Evolutionary conservation across 23 tunicate genomes (phyloP).

Genomic region (Diplosoma virens): DNA sequence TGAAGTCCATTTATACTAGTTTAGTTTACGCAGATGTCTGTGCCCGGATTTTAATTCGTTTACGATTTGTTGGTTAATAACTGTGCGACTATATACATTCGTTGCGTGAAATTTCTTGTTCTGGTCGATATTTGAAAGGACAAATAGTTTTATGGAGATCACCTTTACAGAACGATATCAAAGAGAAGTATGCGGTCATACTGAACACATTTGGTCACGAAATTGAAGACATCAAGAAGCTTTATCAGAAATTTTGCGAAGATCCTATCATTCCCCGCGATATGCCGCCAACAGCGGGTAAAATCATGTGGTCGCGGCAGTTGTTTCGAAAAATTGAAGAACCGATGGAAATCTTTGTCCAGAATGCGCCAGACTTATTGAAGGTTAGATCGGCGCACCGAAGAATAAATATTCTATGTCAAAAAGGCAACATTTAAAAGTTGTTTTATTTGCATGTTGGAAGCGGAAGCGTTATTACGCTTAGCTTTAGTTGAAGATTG

Average conservation of each 20-base stretch:
- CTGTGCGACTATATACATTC: too few relatives aligned
- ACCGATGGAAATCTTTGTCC: constrained; percentile 81
- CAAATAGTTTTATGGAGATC: background rate
- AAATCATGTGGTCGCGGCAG: constrained; percentile 94
- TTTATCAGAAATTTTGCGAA: constrained; percentile 84
- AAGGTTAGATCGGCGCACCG: too few relatives aligned
- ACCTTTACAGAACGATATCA: constrained; percentile 67
- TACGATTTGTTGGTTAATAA: too few relatives aligned
- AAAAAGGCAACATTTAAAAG: too few relatives aligned
- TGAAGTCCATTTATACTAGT: too few relatives aligned
- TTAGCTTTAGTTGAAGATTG: too few relatives aligned
- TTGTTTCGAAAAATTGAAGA: constrained; percentile 82
- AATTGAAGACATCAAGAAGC: constrained; percentile 79
- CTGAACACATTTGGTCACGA: constrained; percentile 79
- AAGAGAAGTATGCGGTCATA: constrained; percentile 76
- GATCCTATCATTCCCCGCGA: constrained; percentile 91
- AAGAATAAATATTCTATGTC: too few relatives aligned
- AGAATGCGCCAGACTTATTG: constrained; percentile 65
- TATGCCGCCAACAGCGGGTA: constrained; percentile 95
- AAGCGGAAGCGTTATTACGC: too few relatives aligned
- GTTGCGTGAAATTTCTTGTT: too few relatives aligned
- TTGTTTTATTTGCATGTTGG: too few relatives aligned
- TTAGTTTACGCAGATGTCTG: too few relatives aligned
- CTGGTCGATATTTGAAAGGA: background rate
- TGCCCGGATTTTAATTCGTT: too few relatives aligned